phyloP scores from a whole-genome alignment of 2,113 vertebrate genomes.

The Chaetura pelagica region DNA sequence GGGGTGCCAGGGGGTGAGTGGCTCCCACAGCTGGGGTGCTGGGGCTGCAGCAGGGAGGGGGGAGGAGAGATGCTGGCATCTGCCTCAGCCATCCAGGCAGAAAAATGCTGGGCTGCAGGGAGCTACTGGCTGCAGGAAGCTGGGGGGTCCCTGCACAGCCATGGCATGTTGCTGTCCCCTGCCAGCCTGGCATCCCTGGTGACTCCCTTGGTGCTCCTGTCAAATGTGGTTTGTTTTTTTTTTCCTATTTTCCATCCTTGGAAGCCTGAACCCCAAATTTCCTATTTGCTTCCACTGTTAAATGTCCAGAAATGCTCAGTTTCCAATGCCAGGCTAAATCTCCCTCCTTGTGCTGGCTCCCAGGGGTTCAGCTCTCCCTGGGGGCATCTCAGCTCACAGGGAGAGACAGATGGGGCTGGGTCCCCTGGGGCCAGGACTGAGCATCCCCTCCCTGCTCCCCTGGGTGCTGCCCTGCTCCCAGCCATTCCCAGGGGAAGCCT shows the following conservation, averaged over 20 bases:
- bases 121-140: not conserved
- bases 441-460: not conserved
- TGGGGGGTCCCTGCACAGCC: not conserved
- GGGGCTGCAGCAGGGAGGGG: fast-evolving
- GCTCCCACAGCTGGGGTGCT: not conserved
- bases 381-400: not conserved
- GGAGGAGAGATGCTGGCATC: not conserved
- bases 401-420: fast-evolving
- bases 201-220: not conserved
- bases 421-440: not conserved
- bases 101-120: not conserved
- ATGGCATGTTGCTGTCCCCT: fast-evolving
- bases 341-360: not conserved
- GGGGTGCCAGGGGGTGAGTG: fast-evolving
- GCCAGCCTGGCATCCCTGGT: not conserved
- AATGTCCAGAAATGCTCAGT: not conserved
- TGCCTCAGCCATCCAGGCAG: not conserved
- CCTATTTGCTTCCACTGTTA: not conserved
- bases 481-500: not conserved
- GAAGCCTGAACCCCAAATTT: not conserved
- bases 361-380: not conserved
- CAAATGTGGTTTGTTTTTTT: not conserved
- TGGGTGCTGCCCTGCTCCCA: not conserved
- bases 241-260: not conserved
- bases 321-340: not conserved